Conservation (phyloP, 2,797 vertebrate genomes). For the Malacoctenus gilli region DNA sequence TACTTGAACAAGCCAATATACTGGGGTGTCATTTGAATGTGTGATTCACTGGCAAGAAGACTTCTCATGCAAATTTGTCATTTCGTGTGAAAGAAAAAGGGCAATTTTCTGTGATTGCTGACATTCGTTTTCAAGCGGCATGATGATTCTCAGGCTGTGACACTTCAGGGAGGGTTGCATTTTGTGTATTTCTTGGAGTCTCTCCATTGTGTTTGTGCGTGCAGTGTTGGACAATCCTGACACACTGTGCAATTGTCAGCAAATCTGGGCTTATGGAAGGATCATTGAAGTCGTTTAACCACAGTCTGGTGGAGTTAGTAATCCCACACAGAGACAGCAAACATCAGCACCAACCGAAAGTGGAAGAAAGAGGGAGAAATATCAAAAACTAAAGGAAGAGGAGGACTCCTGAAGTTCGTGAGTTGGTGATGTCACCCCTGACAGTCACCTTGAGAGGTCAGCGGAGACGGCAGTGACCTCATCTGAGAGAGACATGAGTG, state of each 20-base stretch:
- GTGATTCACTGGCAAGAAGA: too few relatives aligned
- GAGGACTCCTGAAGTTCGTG: conserved; percentile 30
- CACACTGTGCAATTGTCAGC: conserved; percentile 22
- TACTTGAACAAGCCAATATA: background rate
- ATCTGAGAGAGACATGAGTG: conserved; percentile 33
- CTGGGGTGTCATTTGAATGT: too few relatives aligned
- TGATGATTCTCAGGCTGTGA: background rate
- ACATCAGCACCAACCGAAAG: conserved; percentile 18
- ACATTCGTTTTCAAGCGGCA: background rate
- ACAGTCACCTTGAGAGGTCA: conserved; percentile 49
- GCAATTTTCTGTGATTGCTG: too few relatives aligned
- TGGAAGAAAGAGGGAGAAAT: background rate
- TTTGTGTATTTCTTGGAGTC: background rate
- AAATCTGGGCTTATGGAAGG: conserved; percentile 31
- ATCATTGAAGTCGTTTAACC: conserved; percentile 28
- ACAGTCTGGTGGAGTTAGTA: conserved; percentile 26
- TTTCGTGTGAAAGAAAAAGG: too few relatives aligned
- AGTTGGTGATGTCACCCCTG: conserved; percentile 53
- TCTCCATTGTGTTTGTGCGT: background rate
- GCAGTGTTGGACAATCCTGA: background rate
- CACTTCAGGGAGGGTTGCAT: background rate
- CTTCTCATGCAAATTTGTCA: too few relatives aligned
- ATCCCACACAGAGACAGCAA: conserved; percentile 25
- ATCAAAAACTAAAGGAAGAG: background rate
- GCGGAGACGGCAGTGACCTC: conserved; percentile 58